Evolutionary conservation across 2,113 vertebrate species (phyloP).

Genomic region (Perca flavescens): DNA sequence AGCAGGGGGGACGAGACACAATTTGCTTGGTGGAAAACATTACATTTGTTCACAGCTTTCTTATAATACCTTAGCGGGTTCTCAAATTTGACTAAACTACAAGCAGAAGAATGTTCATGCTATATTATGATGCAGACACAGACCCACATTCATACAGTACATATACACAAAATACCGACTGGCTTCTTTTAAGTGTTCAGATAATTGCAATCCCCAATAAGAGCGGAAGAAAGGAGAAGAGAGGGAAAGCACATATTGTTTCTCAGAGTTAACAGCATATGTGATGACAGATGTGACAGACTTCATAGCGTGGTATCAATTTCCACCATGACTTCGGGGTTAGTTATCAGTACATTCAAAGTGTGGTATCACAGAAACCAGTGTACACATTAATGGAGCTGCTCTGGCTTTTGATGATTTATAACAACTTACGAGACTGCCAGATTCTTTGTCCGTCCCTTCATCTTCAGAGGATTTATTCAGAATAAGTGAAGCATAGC

Average conservation of each 20-base stretch:
- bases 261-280: constrained; percentile 47
- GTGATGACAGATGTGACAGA: constrained; percentile 41
- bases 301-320: constrained; percentile 46
- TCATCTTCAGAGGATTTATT: constrained; percentile 64
- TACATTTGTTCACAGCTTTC: constrained; percentile 22
- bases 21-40: constrained; percentile 45
- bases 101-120: constrained; percentile 25
- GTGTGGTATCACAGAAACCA: constrained; percentile 38
- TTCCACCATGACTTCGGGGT: constrained; percentile 35
- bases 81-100: constrained; percentile 39
- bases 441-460: constrained; percentile 51
- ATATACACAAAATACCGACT: constrained; percentile 9
- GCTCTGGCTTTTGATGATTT: constrained; percentile 59
- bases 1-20: neutral
- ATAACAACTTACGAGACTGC: constrained; percentile 34
- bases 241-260: constrained; percentile 38
- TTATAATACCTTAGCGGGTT: constrained; percentile 29
- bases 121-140: neutral
- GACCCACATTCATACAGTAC: neutral
- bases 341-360: constrained; percentile 46
- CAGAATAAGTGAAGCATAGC: constrained; percentile 53
- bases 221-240: constrained; percentile 14
- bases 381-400: constrained; percentile 38
- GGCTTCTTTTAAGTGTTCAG: neutral
- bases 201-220: constrained; percentile 18